Evolutionary conservation across 2,113 vertebrate species (phyloP).

Genomic region (Nettapus auritus): DNA sequence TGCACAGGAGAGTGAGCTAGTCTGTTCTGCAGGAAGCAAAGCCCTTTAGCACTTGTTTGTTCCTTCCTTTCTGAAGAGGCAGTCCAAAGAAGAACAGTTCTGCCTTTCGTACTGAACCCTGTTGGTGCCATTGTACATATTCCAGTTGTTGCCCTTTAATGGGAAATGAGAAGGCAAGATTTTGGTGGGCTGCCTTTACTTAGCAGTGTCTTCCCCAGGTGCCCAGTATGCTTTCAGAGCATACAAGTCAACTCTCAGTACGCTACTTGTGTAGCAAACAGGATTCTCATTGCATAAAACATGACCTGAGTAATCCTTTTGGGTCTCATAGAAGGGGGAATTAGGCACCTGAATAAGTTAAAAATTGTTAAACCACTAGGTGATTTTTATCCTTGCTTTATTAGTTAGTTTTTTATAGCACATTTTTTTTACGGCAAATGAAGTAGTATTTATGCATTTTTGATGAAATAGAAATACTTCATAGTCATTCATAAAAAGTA

Average conservation of each 20-base stretch:
- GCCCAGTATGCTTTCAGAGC: fast-evolving
- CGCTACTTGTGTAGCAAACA: background rate
- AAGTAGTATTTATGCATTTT: background rate
- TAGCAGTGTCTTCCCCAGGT: background rate
- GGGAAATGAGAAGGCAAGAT: background rate
- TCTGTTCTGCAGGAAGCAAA: background rate
- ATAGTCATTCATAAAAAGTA: background rate
- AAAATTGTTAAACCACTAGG: background rate
- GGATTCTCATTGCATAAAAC: background rate
- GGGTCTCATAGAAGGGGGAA: background rate
- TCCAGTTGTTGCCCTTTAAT: background rate
- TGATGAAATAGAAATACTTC: background rate
- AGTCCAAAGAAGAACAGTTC: background rate
- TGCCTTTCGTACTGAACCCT: background rate
- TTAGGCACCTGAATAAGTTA: background rate
- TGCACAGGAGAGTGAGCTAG: background rate
- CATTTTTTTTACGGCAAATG: background rate
- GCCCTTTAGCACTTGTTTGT: background rate
- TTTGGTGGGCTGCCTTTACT: background rate
- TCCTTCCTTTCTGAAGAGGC: background rate
- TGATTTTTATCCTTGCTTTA: background rate
- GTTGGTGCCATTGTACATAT: too few relatives aligned
- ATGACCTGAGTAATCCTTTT: background rate
- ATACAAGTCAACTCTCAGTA: background rate
- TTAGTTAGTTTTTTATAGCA: background rate